Conservation (phyloP, 2,888 invertebrate genomes). For the Ormyrus rosae region DNA sequence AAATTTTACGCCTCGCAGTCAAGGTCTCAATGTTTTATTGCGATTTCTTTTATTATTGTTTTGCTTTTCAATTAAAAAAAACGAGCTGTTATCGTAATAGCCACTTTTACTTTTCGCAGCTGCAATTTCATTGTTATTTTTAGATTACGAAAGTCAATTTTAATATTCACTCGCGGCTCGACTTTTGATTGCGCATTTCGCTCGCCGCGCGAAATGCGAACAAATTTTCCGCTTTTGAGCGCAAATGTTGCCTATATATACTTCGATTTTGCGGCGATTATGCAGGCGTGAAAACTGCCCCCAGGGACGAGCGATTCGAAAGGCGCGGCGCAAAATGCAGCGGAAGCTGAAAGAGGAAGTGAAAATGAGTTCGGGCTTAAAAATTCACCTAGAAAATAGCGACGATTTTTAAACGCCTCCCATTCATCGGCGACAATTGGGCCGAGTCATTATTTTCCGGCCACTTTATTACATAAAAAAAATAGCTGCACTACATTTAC, state of each 20-base stretch:
- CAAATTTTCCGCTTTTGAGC: no score
- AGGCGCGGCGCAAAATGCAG: conserved; percentile 37
- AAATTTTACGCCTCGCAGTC: conserved; percentile 36
- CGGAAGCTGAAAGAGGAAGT: conserved; percentile 45
- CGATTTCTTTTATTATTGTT: conserved; percentile 22
- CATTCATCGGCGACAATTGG: conserved; percentile 24
- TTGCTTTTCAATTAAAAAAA: background rate
- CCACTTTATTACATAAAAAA: background rate
- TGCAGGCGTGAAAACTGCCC: conserved; percentile 2
- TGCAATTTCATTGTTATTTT: background rate
- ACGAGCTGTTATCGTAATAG: background rate
- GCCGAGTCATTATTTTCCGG: conserved; percentile 13
- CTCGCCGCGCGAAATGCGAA: no score
- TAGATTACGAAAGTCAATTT: background rate
- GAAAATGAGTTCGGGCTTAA: conserved; percentile 39
- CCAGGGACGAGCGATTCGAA: conserved; percentile 8
- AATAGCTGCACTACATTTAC: background rate
- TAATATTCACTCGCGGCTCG: no score
- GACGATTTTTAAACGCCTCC: conserved; percentile 16
- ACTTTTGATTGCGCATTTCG: no score
- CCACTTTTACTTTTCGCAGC: conserved; percentile 20
- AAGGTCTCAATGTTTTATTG: conserved; percentile 32
- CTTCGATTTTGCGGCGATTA: background rate
- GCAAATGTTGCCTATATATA: no score
- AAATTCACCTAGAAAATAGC: conserved; percentile 33